Conservation (phyloP, 2,888 invertebrate species). For the Thera obeliscata region DNA sequence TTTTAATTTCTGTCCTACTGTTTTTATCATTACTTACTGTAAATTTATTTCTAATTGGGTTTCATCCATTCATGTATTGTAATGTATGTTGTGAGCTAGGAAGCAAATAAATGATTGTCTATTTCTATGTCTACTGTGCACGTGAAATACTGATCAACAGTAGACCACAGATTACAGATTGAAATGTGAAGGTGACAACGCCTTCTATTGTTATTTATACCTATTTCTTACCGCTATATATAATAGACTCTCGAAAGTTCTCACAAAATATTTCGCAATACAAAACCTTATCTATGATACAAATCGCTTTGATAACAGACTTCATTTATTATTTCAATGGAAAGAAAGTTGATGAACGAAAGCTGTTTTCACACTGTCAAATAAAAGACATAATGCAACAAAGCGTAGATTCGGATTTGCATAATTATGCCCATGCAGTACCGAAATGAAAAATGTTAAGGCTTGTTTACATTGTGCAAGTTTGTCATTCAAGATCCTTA, state of each 20-base stretch:
- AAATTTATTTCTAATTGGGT: too few relatives aligned
- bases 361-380: conserved; percentile 46
- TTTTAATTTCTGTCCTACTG: too few relatives aligned
- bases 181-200: conserved; percentile 16
- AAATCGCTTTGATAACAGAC: conserved; percentile 41
- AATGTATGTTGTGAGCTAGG: too few relatives aligned
- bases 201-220: conserved; percentile 6
- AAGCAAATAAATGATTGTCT: too few relatives aligned
- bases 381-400: conserved; percentile 54
- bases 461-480: conserved; percentile 14
- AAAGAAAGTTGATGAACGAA: conserved; percentile 60
- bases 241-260: conserved; percentile 22
- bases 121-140: too few relatives aligned
- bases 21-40: too few relatives aligned
- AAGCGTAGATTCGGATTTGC: conserved; percentile 59
- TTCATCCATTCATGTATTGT: too few relatives aligned
- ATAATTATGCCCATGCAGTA: conserved; percentile 47
- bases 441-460: conserved; percentile 27
- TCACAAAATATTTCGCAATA: conserved; percentile 29
- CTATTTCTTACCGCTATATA: background rate
- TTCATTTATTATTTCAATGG: conserved; percentile 48
- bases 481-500: background rate
- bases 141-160: too few relatives aligned
- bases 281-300: conserved; percentile 38
- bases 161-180: background rate